Conservation (phyloP, 2,888 invertebrate species). For the Cacoxenus indagator region DNA sequence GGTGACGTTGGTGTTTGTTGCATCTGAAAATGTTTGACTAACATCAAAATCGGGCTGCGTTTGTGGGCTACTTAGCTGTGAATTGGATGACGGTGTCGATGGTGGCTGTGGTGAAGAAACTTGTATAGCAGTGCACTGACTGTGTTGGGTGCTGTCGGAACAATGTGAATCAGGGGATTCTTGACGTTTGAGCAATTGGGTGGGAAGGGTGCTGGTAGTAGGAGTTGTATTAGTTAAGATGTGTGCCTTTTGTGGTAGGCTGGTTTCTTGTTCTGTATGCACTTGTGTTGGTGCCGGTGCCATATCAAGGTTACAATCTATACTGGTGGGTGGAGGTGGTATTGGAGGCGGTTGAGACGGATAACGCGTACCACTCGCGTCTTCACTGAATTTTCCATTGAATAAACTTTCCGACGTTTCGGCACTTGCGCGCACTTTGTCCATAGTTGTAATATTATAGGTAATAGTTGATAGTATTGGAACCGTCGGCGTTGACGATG, state of each 20-base stretch:
- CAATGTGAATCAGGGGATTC: conserved; percentile 76
- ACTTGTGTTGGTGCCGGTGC: conserved; percentile 14
- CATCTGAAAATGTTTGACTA: conserved; percentile 46
- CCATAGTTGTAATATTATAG: conserved; percentile 54
- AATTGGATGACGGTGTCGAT: background rate
- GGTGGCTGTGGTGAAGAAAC: conserved; percentile 53
- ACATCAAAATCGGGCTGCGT: conserved; percentile 35
- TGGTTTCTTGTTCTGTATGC: background rate
- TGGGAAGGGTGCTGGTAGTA: conserved; percentile 9
- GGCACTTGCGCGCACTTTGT: conserved; percentile 67
- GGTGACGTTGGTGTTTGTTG: conserved; percentile 24
- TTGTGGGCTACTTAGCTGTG: background rate
- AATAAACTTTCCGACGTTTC: conserved; percentile 52
- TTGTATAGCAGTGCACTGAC: conserved; percentile 77
- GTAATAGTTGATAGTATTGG: too few species aligned
- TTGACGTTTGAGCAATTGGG: conserved; percentile 69
- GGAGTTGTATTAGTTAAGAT: conserved; percentile 14
- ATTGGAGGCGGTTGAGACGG: conserved; percentile 45
- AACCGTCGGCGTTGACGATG: conserved; percentile 24
- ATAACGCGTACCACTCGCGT: conserved; percentile 26
- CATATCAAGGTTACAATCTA: conserved; percentile 2
- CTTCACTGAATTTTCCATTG: conserved; percentile 11
- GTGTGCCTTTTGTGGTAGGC: background rate
- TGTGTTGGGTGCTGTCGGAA: conserved; percentile 76
- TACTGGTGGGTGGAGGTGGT: conserved; percentile 45